Evolutionary conservation across 2,888 invertebrate genomes (phyloP).

Genomic region (Eurytoma adleriae): DNA sequence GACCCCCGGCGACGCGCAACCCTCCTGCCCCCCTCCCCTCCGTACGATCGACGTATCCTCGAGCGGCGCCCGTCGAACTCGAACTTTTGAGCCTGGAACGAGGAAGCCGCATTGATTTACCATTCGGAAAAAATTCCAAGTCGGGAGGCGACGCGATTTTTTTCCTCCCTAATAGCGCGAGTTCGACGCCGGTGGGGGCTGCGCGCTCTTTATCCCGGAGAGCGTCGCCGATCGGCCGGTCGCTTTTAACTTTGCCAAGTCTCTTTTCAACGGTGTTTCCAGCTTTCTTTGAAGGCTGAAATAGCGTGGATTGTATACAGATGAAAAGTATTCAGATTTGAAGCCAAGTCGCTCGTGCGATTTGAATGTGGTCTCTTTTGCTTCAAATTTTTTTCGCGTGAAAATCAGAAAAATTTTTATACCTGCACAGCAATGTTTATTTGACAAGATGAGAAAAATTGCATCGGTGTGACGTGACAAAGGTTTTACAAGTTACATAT

Average conservation of each 20-base stretch:
- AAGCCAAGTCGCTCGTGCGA: background rate
- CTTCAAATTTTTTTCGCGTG: background rate
- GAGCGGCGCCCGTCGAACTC: constrained; percentile 18
- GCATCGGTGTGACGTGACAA: background rate
- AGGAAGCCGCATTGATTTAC: constrained; percentile 39
- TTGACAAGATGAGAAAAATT: background rate
- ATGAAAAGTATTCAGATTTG: constrained; percentile 8
- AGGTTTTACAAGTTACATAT: background rate
- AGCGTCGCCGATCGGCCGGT: constrained; percentile 7
- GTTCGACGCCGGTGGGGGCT: background rate
- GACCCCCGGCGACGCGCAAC: constrained; percentile 32
- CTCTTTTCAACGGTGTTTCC: background rate
- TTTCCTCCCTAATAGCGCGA: constrained; percentile 32
- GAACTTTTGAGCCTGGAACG: constrained; percentile 26
- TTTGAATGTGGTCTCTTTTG: background rate
- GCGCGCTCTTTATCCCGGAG: constrained; percentile 1
- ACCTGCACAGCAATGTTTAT: too few relatives aligned
- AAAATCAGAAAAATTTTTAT: too few relatives aligned
- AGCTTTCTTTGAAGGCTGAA: too few relatives aligned
- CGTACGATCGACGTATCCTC: background rate
- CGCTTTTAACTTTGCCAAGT: constrained; percentile 11
- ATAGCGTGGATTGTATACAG: background rate
- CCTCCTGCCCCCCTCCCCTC: background rate
- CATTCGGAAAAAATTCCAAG: constrained; percentile 41
- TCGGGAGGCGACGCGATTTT: too few relatives aligned